These are phyloP conservation scores for Lipophrys pholis DNA, from an alignment of 2,113 vertebrate genomes.

Conservation along the genomic window DNA sequence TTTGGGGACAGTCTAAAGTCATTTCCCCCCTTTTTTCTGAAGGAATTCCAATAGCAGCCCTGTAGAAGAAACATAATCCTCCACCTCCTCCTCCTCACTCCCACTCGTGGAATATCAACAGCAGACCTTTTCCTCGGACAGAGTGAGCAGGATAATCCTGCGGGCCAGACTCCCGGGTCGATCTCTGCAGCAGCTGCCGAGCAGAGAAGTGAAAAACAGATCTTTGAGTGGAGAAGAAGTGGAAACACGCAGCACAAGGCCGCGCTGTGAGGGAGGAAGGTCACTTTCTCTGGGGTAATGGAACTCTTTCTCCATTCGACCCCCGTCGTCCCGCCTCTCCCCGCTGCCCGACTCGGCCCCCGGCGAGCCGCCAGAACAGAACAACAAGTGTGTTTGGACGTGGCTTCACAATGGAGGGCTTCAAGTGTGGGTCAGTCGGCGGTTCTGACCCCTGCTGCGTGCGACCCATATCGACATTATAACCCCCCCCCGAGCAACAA, in stretches of 20 bases:
- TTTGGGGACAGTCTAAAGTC: too few species aligned
- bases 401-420: constrained; percentile 66
- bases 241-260: constrained; percentile 56
- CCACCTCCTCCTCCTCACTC: constrained; percentile 44
- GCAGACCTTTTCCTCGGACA: constrained; percentile 47
- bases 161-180: constrained; percentile 5
- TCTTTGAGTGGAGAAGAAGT: constrained; percentile 38
- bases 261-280: constrained; percentile 65
- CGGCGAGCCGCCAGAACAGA: constrained; percentile 41
- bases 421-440: constrained; percentile 54
- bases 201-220: constrained; percentile 46
- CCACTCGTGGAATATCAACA: constrained; percentile 62
- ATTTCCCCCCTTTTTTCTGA: too few species aligned
- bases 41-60: too few species aligned
- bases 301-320: constrained; percentile 66
- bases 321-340: constrained; percentile 38
- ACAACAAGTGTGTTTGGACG: constrained; percentile 67
- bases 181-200: constrained; percentile 58
- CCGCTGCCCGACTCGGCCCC: constrained; percentile 24
- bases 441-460: constrained; percentile 47
- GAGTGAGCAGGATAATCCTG: constrained; percentile 31
- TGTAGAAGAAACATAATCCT: too few species aligned
- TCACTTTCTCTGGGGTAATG: constrained; percentile 67
- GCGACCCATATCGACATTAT: constrained; percentile 25
- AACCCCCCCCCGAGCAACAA: constrained; percentile 12